These are phyloP conservation scores for Menidia beryllina DNA, from an alignment of 2,113 vertebrate species.

Conservation along the genomic window DNA sequence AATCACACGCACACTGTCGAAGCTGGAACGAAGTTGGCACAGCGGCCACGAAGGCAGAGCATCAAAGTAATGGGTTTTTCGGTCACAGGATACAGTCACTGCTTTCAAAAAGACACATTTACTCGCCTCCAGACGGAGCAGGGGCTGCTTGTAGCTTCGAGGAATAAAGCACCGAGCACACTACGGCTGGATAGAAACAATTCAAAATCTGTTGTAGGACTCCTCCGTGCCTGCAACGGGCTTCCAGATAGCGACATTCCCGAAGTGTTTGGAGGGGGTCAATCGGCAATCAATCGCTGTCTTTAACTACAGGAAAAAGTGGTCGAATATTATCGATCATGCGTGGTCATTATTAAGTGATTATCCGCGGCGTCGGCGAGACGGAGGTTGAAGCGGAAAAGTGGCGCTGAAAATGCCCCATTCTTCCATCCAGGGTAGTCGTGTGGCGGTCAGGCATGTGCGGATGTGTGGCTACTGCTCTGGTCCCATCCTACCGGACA, in stretches of 20 bases:
- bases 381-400: conserved; percentile 69
- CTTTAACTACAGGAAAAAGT: conserved; percentile 68
- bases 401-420: conserved; percentile 85
- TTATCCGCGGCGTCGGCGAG: conserved; percentile 78
- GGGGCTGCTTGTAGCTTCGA: conserved; percentile 56
- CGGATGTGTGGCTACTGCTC: conserved; percentile 61
- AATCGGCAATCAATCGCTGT: conserved; percentile 70
- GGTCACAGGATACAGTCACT: conserved; percentile 40
- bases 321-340: conserved; percentile 61
- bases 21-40: conserved; percentile 66
- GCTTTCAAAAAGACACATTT: conserved; percentile 46
- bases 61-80: conserved; percentile 60
- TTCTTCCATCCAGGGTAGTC: conserved; percentile 94
- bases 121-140: conserved; percentile 63
- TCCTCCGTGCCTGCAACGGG: conserved; percentile 75
- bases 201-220: conserved; percentile 61
- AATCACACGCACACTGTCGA: conserved; percentile 50
- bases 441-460: conserved; percentile 75
- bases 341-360: conserved; percentile 78
- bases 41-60: conserved; percentile 60
- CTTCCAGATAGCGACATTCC: conserved; percentile 80
- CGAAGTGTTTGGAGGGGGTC: conserved; percentile 60
- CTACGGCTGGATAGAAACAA: conserved; percentile 63
- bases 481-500: conserved; percentile 72
- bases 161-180: conserved; percentile 61